A percentile compares a stretch with the other conserved stretches of the same genome.
These are phyloP conservation scores for Drepana falcataria DNA, from an alignment of 2,888 invertebrate species.

Conservation along the genomic window DNA sequence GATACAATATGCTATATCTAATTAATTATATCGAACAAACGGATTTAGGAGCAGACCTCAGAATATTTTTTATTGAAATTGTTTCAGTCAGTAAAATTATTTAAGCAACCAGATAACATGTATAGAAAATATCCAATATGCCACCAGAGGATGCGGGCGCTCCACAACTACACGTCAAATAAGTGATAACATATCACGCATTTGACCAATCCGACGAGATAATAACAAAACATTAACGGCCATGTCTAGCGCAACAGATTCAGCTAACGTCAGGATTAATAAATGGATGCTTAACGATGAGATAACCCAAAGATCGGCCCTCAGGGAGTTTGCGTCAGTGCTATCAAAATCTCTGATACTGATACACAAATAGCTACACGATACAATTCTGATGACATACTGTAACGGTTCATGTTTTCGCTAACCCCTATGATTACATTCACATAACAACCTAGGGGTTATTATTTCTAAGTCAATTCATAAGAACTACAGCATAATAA, in stretches of 20 bases:
- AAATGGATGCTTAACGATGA: slow-evolving; percentile 34
- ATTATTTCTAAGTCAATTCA: no score
- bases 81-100: no score
- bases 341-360: slow-evolving; percentile 36
- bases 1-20: no score
- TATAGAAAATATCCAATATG: no score
- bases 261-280: slow-evolving; percentile 39
- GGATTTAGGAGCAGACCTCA: no score
- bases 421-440: slow-evolving; percentile 46
- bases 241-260: neutral
- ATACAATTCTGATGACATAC: slow-evolving; percentile 45
- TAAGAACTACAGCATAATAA: no score
- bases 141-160: no score
- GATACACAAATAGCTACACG: slow-evolving; percentile 24
- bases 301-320: slow-evolving; percentile 55
- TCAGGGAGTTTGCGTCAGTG: slow-evolving; percentile 58
- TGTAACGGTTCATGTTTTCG: slow-evolving; percentile 47
- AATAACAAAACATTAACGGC: slow-evolving; percentile 28
- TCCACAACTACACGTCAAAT: no score
- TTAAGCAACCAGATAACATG: no score
- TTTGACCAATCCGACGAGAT: slow-evolving; percentile 28
- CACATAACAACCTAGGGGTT: slow-evolving; percentile 8
- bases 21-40: no score
- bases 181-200: slow-evolving; percentile 11
- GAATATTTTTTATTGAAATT: no score